Evolutionary conservation across 2,113 vertebrate species (phyloP), one percentile per base, ranked within the genome.

Genomic region (Ictalurus punctatus): DNA sequence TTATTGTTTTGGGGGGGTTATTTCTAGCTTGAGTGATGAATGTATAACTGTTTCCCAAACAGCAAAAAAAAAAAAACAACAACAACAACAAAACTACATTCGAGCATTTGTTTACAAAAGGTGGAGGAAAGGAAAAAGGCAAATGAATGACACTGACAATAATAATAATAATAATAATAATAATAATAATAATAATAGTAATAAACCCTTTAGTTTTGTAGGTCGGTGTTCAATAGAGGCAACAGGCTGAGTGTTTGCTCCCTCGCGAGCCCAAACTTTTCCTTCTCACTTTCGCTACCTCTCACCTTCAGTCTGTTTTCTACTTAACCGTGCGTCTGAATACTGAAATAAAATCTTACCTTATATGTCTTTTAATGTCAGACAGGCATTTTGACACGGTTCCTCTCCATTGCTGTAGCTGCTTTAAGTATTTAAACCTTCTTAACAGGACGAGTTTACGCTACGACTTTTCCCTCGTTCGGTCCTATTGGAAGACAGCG

Each of bases 371-470:
- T 84, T 63, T 6, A 73, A 71, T 63, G 85, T 91, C 89, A 90
- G 69, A 74, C 90, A 59, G 90, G 86, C 91, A 90, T 92, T 92
- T 91, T 92, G 80, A 89, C 81, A 13, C 88, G 91, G 84, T 90
- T 90, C 27, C 86, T 90, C 90, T 92, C 91, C 91, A 92, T 92
- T 34, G 91, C 86, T 67, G 65, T 25, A 34, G 79, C 85, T 86
- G 88, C 73, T 63, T 40, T 4, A 85, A 73, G 74, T 85, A 82
- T 88, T 89, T 48, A 86, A 58, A 21, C 44, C 69, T 84, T 81
- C 78, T 87, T 76, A 81, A 88, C 61, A 58, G 34, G 52, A 74
- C 23, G 84, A 78, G 80, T 19, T 82, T 82, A 63, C 59, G 73
- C 52, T 25, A 37, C 30, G 59, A 61, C 87, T 83, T 80, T 83